A percentile compares a stretch with the other conserved stretches of the same genome.
phyloP scores from a whole-genome alignment of 2,113 vertebrate species.

The Ivindomyrus marchei region DNA sequence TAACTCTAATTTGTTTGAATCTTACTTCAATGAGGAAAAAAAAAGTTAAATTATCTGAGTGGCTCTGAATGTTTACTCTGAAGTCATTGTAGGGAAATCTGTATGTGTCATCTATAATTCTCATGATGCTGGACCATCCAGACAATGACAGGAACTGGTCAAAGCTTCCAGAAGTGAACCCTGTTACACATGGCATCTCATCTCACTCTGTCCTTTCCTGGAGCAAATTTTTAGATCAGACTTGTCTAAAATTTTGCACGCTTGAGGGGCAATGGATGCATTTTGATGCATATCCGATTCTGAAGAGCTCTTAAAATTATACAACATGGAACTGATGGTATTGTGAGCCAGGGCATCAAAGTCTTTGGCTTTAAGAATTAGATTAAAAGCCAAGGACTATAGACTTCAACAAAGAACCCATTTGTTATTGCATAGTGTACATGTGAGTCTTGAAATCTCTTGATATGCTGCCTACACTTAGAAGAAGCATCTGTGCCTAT shows the following conservation, averaged over 20 bases:
- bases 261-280: not conserved
- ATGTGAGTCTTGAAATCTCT: not conserved
- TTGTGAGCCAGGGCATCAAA: not conserved
- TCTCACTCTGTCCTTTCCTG: not conserved
- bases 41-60: not conserved
- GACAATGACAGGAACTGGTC: not conserved
- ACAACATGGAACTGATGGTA: not conserved
- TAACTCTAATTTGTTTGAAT: not conserved
- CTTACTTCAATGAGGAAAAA: not conserved
- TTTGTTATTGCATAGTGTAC: not conserved
- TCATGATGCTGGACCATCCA: not conserved
- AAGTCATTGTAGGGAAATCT: not conserved
- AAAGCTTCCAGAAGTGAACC: not conserved
- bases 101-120: not conserved
- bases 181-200: constrained; percentile 11
- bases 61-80: not conserved
- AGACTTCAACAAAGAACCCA: not conserved
- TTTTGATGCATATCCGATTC: not conserved
- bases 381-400: not conserved
- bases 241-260: not conserved
- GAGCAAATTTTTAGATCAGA: not conserved
- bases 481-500: not conserved
- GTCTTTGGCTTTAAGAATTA: not conserved
- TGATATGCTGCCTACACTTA: not conserved
- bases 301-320: not conserved